Evolutionary conservation across 2,888 invertebrate genomes (phyloP), one percentile per base, ranked within the genome.

Genomic region (Bugulina stolonifera): DNA sequence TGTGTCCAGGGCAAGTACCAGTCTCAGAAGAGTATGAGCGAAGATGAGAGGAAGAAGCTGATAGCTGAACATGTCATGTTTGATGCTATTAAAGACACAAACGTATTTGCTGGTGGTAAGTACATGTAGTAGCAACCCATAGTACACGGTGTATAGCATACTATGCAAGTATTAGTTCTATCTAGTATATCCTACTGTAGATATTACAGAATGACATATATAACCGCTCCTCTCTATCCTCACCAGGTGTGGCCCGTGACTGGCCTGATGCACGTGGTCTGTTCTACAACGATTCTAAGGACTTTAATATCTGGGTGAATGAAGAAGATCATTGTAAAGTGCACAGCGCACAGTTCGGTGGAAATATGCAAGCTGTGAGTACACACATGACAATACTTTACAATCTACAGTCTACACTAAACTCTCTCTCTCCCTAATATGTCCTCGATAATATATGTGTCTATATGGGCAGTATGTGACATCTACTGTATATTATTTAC

Each of bases 181-280:
- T n/a, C n/a, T n/a, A n/a, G n/a, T n/a, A n/a, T n/a, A n/a, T n/a
- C n/a, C n/a, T n/a, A n/a, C n/a, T n/a, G n/a, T n/a, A n/a, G n/a
- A n/a, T n/a, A n/a, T n/a, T n/a, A n/a, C n/a, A n/a, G n/a, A n/a
- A n/a, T n/a, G n/a, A n/a, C n/a, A n/a, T n/a, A n/a, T n/a, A n/a
- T n/a, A n/a, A n/a, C n/a, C n/a, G n/a, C n/a, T n/a, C n/a, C n/a
- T n/a, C n/a, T n/a, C n/a, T n/a, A n/a, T n/a, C n/a, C 43, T 43
- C 10, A 25, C 10, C 76, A 22, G 76, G 76, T 10, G 72, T 76
- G 25, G 95, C 94, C 89, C 92, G 88, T 76, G 79, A 79, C 75
- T 96, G 94, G 94, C 94, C 95, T 0, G 92, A 92, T 76, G 94
- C 94, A 0, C 89, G 96, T 69, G 95, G 95, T 0, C 94, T 95